Conservation (phyloP, 2,888 invertebrate species). For the Pseudeuparius sepicola region DNA sequence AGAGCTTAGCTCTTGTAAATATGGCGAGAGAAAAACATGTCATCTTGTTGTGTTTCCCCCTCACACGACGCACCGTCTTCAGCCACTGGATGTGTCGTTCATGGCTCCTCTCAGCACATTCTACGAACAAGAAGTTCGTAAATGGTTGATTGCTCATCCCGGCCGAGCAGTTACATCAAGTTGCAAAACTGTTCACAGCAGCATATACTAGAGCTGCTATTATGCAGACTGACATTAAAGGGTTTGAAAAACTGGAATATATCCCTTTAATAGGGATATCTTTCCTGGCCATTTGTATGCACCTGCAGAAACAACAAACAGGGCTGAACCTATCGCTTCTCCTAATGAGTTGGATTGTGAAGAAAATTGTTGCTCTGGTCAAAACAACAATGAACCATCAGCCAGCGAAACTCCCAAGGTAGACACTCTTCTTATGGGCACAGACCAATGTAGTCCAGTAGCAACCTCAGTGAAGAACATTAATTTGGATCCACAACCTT, state of each 20-base stretch:
- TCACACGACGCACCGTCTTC: constrained; percentile 25
- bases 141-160: constrained; percentile 24
- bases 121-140: constrained; percentile 16
- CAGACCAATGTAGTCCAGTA: no score
- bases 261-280: constrained; percentile 14
- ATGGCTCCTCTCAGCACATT: constrained; percentile 1
- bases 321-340: no score
- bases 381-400: no score
- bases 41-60: constrained; percentile 30
- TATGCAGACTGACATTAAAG: constrained; percentile 25
- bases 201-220: constrained; percentile 24
- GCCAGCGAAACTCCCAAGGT: not conserved
- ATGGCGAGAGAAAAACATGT: constrained; percentile 27
- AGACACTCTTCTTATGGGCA: not conserved
- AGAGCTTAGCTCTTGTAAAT: constrained; percentile 28
- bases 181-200: constrained; percentile 20
- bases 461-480: no score
- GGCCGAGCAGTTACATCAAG: constrained; percentile 26
- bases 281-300: constrained; percentile 3
- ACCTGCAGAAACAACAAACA: not conserved
- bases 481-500: no score
- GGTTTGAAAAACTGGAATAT: constrained; percentile 26
- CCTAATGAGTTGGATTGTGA: no score
- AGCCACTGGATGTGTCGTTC: constrained; percentile 26
- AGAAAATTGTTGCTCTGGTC: no score